Evolutionary conservation across 35 echinoderm and acorn worm genomes (phyloP).

Genomic region (Acanthaster planci): DNA sequence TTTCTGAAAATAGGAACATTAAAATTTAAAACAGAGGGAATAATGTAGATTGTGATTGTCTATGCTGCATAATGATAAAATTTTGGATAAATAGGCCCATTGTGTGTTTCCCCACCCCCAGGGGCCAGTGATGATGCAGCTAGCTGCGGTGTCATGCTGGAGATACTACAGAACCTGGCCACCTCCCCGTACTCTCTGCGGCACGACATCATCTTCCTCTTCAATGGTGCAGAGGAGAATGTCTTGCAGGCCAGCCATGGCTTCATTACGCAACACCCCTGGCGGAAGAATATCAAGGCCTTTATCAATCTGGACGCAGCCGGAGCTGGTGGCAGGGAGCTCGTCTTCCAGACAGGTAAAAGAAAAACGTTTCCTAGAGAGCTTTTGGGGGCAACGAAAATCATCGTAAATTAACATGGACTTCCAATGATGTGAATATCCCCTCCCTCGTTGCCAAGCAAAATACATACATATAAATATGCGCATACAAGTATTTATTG

Average conservation of each 20-base stretch:
- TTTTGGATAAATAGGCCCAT: background rate
- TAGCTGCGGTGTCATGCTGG: conserved; percentile 49
- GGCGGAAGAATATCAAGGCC: conserved; percentile 45
- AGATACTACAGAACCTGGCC: conserved; percentile 38
- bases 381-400: too few species aligned
- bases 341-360: conserved; percentile 57
- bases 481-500: too few species aligned
- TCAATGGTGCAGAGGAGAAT: conserved; percentile 69
- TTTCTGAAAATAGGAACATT: too few species aligned
- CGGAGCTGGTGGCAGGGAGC: conserved; percentile 47
- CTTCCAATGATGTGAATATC: too few species aligned
- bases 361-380: too few species aligned
- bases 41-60: too few species aligned
- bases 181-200: background rate
- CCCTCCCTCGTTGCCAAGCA: too few species aligned
- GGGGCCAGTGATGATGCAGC: conserved; percentile 62
- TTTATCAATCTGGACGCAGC: conserved; percentile 55
- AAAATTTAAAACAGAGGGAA: too few species aligned
- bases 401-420: too few species aligned
- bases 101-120: background rate
- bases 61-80: too few species aligned
- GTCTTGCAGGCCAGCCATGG: conserved; percentile 50
- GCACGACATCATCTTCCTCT: conserved; percentile 51
- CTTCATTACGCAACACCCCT: conserved; percentile 55
- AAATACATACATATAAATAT: too few species aligned